A percentile compares a stretch with the other conserved stretches of the same genome.
These are phyloP conservation scores for Chymomyza costata DNA, from an alignment of 1,140 invertebrate genomes.

Conservation along the genomic window DNA sequence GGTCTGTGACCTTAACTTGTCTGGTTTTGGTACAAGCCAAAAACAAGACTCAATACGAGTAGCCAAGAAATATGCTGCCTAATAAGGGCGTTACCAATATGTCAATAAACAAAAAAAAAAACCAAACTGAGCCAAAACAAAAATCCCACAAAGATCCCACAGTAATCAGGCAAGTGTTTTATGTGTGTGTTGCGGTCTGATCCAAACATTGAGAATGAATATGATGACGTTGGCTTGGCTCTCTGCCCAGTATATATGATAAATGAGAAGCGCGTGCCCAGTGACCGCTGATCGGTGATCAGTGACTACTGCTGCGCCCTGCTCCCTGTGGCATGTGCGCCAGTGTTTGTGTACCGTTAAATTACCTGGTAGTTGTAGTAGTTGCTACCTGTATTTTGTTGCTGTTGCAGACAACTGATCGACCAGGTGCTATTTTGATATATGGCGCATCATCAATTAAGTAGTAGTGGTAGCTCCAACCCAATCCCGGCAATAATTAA, in stretches of 20 bases:
- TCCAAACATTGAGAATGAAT: slow-evolving; percentile 20
- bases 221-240: slow-evolving; percentile 34
- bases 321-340: no score
- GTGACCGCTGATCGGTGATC: no score
- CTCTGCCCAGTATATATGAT: not conserved
- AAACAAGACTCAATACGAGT: no score
- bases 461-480: slow-evolving; percentile 22
- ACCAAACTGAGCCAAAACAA: slow-evolving; percentile 1
- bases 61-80: slow-evolving; percentile 15
- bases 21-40: no score
- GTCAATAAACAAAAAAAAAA: slow-evolving; percentile 47
- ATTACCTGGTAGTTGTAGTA: slow-evolving; percentile 1
- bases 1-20: no score
- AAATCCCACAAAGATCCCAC: not conserved
- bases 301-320: no score
- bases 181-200: slow-evolving; percentile 5
- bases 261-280: no score
- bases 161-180: slow-evolving; percentile 11
- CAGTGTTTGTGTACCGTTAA: slow-evolving; percentile 6
- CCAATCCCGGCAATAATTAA: slow-evolving; percentile 1
- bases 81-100: slow-evolving; percentile 62
- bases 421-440: slow-evolving; percentile 68
- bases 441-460: slow-evolving; percentile 51
- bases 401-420: slow-evolving; percentile 20
- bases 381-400: slow-evolving; percentile 53